phyloP scores from a whole-genome alignment of 2,113 vertebrate species.

The Ploceus nigricollis region DNA sequence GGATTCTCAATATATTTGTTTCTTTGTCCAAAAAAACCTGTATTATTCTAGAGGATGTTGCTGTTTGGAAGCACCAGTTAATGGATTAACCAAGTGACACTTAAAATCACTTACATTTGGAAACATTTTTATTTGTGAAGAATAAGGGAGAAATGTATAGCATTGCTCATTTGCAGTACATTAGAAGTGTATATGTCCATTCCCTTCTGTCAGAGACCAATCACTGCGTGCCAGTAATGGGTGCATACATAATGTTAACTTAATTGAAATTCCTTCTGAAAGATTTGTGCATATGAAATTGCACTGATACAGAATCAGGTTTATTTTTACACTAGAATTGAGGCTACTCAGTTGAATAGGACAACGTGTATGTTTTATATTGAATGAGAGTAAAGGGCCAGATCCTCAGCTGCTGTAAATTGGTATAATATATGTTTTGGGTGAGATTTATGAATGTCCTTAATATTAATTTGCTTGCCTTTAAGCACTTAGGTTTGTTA shows the following conservation, averaged over 20 bases:
- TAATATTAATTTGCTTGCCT: conserved; percentile 67
- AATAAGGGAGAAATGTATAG: conserved; percentile 32
- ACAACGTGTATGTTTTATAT: background rate
- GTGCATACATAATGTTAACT: conserved; percentile 65
- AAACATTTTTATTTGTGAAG: conserved; percentile 33
- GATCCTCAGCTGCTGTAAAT: conserved; percentile 37
- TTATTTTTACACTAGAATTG: conserved; percentile 53
- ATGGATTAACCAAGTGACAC: conserved; percentile 36
- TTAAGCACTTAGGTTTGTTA: conserved; percentile 65
- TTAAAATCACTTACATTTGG: conserved; percentile 48
- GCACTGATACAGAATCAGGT: conserved; percentile 43
- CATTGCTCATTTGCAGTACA: conserved; percentile 46
- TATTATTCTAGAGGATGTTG: background rate
- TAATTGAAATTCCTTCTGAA: conserved; percentile 67
- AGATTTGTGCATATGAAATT: conserved; percentile 63
- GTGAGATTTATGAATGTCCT: conserved; percentile 54
- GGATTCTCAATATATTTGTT: conserved; percentile 18
- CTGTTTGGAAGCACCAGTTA: conserved; percentile 10
- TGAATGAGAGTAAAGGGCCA: background rate
- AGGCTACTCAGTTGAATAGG: background rate
- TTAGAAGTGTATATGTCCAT: conserved; percentile 54
- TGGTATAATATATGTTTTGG: conserved; percentile 33
- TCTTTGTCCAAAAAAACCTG: conserved; percentile 24
- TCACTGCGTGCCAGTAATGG: conserved; percentile 51
- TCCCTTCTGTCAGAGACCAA: conserved; percentile 51